phyloP scores from a whole-genome alignment of 2,113 vertebrate genomes.

The Heloderma charlesbogerti region DNA sequence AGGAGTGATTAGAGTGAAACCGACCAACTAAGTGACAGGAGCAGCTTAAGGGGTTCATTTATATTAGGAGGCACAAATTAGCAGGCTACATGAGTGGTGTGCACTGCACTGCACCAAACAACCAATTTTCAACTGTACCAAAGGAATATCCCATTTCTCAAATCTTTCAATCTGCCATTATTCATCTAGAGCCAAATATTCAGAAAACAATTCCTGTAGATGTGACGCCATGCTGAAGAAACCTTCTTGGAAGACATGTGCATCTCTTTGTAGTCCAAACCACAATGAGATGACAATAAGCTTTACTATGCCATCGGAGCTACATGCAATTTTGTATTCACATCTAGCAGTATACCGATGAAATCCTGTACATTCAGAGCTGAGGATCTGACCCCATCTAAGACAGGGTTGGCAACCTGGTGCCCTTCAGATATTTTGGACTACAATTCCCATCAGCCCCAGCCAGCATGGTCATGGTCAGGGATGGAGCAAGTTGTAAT shows the following conservation, averaged over 20 bases:
- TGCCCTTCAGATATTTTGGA: not conserved
- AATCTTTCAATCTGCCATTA: not conserved
- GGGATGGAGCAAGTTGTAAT: not conserved
- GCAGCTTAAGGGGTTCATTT: not conserved
- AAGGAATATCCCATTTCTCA: not conserved
- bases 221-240: not conserved
- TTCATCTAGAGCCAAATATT: not conserved
- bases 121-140: not conserved
- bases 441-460: not conserved
- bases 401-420: not conserved
- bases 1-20: constrained; percentile 7
- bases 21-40: not conserved
- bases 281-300: not conserved
- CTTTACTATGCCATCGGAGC: not conserved
- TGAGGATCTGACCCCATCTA: not conserved
- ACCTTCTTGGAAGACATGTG: not conserved
- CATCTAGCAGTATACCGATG: not conserved
- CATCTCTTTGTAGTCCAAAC: not conserved
- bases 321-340: not conserved
- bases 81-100: not conserved
- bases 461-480: not conserved
- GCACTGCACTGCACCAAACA: not conserved
- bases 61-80: not conserved
- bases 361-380: not conserved
- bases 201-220: not conserved